Base-by-base conservation (phyloP, 2,888 invertebrate species). In the Calameuta filiformis region DNA sequence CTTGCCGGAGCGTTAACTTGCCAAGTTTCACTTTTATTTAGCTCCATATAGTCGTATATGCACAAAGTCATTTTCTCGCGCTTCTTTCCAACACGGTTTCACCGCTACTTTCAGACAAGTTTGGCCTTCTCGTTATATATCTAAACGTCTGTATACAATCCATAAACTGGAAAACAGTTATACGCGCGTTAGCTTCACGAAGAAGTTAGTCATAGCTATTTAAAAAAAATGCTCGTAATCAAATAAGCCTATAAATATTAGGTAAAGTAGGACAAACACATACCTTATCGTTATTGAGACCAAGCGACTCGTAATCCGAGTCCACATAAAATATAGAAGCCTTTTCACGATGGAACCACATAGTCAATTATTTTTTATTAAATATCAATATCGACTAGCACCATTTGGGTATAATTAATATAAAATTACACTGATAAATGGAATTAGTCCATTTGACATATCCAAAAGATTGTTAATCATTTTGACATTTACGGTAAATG, bases 301-400 rank as follows among this genome's bases (percentile, higher is more conserved):
- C 83, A 56, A 85, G 69, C 33, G 87, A 84, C 35, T 85, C 87
- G 76, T 84, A 81, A 69, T 85, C 85, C 35, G 88, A 86, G 37
- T 90, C 87, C 40, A 90, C 87, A 78, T 90, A 90, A 78, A 90
- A 90, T 31, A 86, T 81, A 35, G 90, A 89, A 73, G 85, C 87
- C 81, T 80, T 87, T 75, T 88, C 86, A 56, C 83, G 86, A 77
- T 82, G 86, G 77, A 83, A 87, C 89, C 89, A 87, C 90, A 90
- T 89, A 73, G 73, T 80, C 79, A 23, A 56, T 56, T 56, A 2
- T 56, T 23, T 23, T 23, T 56, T 23, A 56, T 23, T 40, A 40
- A 40, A 40, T 40, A 40, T 15, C 23, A 23, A 9, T 9, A 4
- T 56, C 23, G 56, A 56, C 56, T 56, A 56, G 56, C 23, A 56